A percentile compares a stretch with the other conserved stretches of the same genome.
Evolutionary conservation across 2,113 vertebrate genomes (phyloP).

Genomic region (Lagopus muta): DNA sequence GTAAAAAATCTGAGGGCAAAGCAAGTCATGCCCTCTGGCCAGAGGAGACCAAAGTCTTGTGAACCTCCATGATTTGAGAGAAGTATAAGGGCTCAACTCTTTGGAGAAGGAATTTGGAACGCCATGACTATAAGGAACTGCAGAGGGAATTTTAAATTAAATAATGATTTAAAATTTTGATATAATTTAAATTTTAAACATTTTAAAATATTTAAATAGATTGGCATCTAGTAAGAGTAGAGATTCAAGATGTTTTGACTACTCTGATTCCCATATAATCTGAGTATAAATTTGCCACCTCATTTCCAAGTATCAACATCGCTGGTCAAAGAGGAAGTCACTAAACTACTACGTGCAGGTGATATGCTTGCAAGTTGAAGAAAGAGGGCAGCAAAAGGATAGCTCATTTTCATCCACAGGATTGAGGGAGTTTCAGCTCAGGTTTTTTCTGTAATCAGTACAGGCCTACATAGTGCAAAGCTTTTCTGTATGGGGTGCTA

Average conservation of each 20-base stretch:
- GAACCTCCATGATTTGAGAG: accelerated
- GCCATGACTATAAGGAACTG: background rate
- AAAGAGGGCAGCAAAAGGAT: conserved; percentile 63
- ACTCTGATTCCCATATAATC: too few relatives aligned
- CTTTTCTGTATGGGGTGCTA: background rate
- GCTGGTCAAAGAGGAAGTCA: background rate
- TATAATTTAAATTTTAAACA: conserved; percentile 35
- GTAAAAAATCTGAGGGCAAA: background rate
- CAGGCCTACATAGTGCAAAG: background rate
- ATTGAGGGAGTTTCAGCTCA: background rate
- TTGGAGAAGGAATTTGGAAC: background rate
- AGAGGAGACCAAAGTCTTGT: background rate
- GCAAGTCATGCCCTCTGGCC: background rate
- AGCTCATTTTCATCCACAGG: background rate
- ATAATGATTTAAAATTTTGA: conserved; percentile 36
- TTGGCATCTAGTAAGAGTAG: too few relatives aligned
- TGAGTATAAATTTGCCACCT: too few relatives aligned
- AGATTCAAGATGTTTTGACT: too few relatives aligned
- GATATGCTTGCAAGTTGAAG: conserved; percentile 12
- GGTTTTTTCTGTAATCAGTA: background rate
- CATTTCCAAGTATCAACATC: background rate
- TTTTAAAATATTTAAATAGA: too few relatives aligned
- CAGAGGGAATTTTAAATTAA: conserved; percentile 37
- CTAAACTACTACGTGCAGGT: background rate
- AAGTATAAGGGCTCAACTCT: background rate